These are phyloP conservation scores for Chrysaora quinquecirrha DNA, from an alignment of 30 jellyfish, hydroid and myxozoan species.

Conservation along the genomic window DNA sequence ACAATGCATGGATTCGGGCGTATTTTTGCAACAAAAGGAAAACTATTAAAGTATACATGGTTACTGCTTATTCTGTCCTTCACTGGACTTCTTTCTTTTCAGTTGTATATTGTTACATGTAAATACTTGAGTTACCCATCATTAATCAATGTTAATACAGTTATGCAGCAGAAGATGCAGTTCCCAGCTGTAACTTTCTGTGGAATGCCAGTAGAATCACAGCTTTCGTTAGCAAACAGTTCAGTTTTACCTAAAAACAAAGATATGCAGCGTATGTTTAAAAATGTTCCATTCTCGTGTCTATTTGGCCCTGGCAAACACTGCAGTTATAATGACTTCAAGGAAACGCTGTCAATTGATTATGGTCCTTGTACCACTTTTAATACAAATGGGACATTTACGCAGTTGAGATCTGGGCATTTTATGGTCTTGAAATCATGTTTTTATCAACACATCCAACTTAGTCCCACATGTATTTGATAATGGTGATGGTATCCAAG, in stretches of 20 bases:
- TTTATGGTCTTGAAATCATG: conserved; percentile 17
- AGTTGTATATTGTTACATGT: background rate
- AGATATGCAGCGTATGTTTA: conserved; percentile 12
- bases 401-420: conserved; percentile 43
- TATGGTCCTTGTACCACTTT: conserved; percentile 31
- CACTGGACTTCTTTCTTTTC: background rate
- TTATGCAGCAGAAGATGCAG: background rate
- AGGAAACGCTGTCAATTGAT: conserved; percentile 7
- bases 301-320: background rate
- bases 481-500: too few species aligned
- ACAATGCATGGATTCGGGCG: conserved; percentile 68
- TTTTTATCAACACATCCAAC: conserved; percentile 23
- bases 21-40: background rate
- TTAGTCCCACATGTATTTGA: too few species aligned
- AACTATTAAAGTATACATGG: conserved; percentile 9
- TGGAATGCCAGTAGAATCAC: background rate
- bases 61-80: conserved; percentile 6
- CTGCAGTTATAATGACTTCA: conserved; percentile 20
- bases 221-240: background rate
- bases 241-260: background rate
- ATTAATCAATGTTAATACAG: background rate
- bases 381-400: conserved; percentile 29
- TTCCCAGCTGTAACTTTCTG: conserved; percentile 54
- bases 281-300: background rate
- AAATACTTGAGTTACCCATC: conserved; percentile 3